Conservation (phyloP, 2,113 vertebrate genomes). For the Laticauda colubrina region DNA sequence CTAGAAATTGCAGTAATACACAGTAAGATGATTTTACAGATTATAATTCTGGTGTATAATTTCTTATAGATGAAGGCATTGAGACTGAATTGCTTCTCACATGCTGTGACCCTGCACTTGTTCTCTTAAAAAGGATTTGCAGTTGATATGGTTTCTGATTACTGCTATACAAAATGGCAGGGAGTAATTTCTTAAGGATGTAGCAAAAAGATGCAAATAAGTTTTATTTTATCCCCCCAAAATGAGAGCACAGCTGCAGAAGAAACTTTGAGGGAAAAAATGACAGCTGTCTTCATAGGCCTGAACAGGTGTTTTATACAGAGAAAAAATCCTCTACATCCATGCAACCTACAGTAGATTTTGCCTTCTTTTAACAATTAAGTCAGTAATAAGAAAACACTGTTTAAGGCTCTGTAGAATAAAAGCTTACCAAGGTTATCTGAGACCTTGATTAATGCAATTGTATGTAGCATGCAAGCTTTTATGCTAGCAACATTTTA, state of each 20-base stretch:
- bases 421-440: conserved; percentile 16
- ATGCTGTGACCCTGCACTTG: conserved; percentile 24
- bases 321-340: conserved; percentile 37
- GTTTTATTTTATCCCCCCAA: conserved; percentile 29
- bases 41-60: conserved; percentile 26
- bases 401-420: conserved; percentile 28
- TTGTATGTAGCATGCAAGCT: fast-evolving
- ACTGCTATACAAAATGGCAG: conserved; percentile 39
- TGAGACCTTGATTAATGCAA: not conserved
- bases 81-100: conserved; percentile 40
- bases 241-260: conserved; percentile 68
- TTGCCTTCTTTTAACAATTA: conserved; percentile 32
- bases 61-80: conserved; percentile 42
- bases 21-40: conserved; percentile 39
- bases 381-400: conserved; percentile 15
- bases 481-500: not conserved
- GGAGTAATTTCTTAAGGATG: conserved; percentile 54
- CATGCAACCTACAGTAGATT: conserved; percentile 46
- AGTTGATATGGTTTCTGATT: conserved; percentile 51
- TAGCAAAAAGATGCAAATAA: conserved; percentile 50
- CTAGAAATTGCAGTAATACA: conserved; percentile 43
- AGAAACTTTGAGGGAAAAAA: conserved; percentile 42
- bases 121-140: conserved; percentile 40
- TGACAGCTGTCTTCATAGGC: conserved; percentile 61
- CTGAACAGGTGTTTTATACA: conserved; percentile 68